Conservation (phyloP, 2,888 invertebrate species). For the Orthonevra nobilis region DNA sequence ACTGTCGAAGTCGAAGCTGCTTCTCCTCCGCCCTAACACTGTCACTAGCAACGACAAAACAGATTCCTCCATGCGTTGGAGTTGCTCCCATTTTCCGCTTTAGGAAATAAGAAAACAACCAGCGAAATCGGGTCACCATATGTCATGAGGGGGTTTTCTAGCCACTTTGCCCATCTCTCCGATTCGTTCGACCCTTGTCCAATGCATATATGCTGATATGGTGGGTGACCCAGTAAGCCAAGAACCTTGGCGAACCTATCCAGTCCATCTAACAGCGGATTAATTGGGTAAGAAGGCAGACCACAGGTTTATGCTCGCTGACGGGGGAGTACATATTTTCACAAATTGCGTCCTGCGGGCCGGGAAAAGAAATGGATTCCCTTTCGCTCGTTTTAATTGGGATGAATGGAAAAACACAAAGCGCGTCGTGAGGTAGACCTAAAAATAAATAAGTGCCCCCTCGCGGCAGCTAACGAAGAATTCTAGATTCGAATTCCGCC, state of each 20-base stretch:
- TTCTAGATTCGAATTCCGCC: conserved; percentile 22
- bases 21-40: conserved; percentile 18
- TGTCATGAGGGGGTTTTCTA: conserved; percentile 35
- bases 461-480: not conserved
- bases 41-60: conserved; percentile 46
- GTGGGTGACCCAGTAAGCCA: conserved; percentile 49
- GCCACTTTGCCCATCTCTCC: conserved; percentile 19
- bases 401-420: too few species aligned
- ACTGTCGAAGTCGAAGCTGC: too few species aligned
- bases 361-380: conserved; percentile 36
- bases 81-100: conserved; percentile 64
- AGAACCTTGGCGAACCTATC: conserved; percentile 33
- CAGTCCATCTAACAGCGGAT: conserved; percentile 32
- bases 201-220: conserved; percentile 29
- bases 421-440: conserved; percentile 35
- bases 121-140: conserved; percentile 54
- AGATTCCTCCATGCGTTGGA: conserved; percentile 57
- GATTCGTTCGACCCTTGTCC: conserved; percentile 27
- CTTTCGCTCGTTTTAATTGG: conserved; percentile 56
- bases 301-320: conserved; percentile 41
- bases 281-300: conserved; percentile 55
- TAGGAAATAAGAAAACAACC: conserved; percentile 24
- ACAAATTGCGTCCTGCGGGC: conserved; percentile 65
- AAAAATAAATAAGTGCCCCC: conserved; percentile 55
- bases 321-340: conserved; percentile 40